Conservation (phyloP, 2,888 invertebrate species). For the Iphiclides podalirius region DNA sequence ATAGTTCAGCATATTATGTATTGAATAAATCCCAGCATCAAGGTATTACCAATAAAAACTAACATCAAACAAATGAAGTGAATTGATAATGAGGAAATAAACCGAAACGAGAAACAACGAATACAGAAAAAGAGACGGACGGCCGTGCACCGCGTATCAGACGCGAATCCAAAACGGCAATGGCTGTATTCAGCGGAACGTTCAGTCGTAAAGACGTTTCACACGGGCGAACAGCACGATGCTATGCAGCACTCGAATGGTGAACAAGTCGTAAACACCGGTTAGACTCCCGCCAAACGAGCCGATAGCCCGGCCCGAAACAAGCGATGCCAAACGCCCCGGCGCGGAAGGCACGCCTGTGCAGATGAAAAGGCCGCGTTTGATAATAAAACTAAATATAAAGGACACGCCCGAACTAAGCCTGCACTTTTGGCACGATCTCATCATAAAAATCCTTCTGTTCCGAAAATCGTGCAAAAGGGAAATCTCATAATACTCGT, state of each 20-base stretch:
- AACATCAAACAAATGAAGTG: too few relatives aligned
- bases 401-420: neutral
- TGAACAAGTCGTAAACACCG: slow-evolving; percentile 19
- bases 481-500: too few relatives aligned
- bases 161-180: slow-evolving; percentile 8
- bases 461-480: too few relatives aligned
- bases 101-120: too few relatives aligned
- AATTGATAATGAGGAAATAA: too few relatives aligned
- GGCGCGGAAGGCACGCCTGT: neutral
- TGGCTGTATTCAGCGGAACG: slow-evolving; percentile 9
- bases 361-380: slow-evolving; percentile 6
- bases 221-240: slow-evolving; percentile 17
- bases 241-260: slow-evolving; percentile 13
- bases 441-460: neutral
- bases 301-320: slow-evolving; percentile 7
- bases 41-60: too few relatives aligned
- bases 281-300: slow-evolving; percentile 18
- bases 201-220: slow-evolving; percentile 19
- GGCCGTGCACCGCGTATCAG: neutral
- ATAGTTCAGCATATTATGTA: too few relatives aligned
- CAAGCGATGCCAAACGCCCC: slow-evolving; percentile 13
- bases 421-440: neutral
- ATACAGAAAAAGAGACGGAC: neutral
- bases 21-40: too few relatives aligned
- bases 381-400: slow-evolving; percentile 12